Conservation (phyloP, 2,888 invertebrate genomes). For the Matsumyia berberina region DNA sequence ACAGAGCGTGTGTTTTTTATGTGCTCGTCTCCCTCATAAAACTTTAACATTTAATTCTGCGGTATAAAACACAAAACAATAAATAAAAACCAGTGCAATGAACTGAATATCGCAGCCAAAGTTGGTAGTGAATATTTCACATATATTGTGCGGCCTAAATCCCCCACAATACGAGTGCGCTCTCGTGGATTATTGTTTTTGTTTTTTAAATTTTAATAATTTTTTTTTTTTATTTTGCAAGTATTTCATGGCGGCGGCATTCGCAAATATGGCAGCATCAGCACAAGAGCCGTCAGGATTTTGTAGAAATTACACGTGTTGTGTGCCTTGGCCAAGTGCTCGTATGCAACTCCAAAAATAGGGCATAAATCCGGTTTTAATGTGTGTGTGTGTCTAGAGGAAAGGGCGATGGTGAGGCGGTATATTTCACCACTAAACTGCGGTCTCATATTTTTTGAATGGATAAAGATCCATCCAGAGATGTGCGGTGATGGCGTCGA, state of each 20-base stretch:
- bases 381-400: not conserved
- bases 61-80: too few relatives aligned
- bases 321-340: not conserved
- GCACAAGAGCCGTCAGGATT: not conserved
- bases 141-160: too few relatives aligned
- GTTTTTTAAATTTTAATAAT: too few relatives aligned
- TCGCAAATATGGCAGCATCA: not conserved
- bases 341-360: slow-evolving; percentile 33
- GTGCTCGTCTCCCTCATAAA: too few relatives aligned
- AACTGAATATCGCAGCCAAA: too few relatives aligned
- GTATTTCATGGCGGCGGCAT: not conserved
- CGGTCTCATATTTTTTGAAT: slow-evolving; percentile 25
- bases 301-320: slow-evolving; percentile 11
- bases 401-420: not conserved
- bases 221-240: not conserved
- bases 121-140: too few relatives aligned
- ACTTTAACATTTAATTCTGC: too few relatives aligned
- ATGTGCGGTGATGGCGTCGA: not conserved
- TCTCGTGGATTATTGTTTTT: too few relatives aligned
- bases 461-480: not conserved
- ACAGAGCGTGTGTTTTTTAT: too few relatives aligned
- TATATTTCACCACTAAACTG: slow-evolving; percentile 1
- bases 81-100: too few relatives aligned
- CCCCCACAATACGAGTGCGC: too few relatives aligned
- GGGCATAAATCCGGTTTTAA: slow-evolving; percentile 28